phyloP scores from a whole-genome alignment of 2,113 vertebrate genomes.

The Labeo rohita region DNA sequence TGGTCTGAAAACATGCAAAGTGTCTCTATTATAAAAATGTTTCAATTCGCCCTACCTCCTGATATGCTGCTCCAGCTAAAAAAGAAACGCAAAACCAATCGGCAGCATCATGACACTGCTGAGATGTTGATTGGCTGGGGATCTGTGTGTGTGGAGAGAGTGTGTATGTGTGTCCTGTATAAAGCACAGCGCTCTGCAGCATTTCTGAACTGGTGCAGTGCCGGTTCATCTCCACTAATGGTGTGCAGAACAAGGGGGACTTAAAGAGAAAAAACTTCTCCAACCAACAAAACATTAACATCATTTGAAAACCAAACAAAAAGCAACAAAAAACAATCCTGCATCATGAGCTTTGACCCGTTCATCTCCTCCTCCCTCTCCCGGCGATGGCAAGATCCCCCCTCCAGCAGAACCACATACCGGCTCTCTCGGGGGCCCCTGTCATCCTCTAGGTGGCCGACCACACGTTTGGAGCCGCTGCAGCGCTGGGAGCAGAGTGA shows the following conservation, averaged over 20 bases:
- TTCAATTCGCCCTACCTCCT: conserved; percentile 54
- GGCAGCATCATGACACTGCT: conserved; percentile 66
- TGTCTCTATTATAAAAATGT: neutral
- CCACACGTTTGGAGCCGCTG: conserved; percentile 60
- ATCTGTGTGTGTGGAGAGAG: conserved; percentile 1
- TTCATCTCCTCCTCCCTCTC: conserved; percentile 63
- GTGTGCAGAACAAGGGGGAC: conserved; percentile 85
- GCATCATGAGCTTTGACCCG: conserved; percentile 76
- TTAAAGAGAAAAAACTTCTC: conserved; percentile 66
- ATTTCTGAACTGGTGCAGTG: conserved; percentile 82
- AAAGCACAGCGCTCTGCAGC: conserved; percentile 77
- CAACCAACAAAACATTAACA: conserved; percentile 67
- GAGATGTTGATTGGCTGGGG: conserved; percentile 73
- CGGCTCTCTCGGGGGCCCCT: conserved; percentile 65
- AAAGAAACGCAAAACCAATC: conserved; percentile 64
- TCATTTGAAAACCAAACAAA: conserved; percentile 59
- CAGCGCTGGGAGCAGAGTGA: conserved; percentile 68
- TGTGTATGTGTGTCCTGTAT: conserved; percentile 62
- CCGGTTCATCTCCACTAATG: conserved; percentile 76
- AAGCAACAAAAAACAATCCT: conserved; percentile 57
- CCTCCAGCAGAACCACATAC: conserved; percentile 56
- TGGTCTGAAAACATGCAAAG: neutral
- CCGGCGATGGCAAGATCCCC: conserved; percentile 70
- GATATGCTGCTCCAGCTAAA: conserved; percentile 36
- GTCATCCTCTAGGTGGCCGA: conserved; percentile 61